These are phyloP conservation scores for Morpho helenor DNA, from an alignment of 2,888 invertebrate species.

Conservation along the genomic window DNA sequence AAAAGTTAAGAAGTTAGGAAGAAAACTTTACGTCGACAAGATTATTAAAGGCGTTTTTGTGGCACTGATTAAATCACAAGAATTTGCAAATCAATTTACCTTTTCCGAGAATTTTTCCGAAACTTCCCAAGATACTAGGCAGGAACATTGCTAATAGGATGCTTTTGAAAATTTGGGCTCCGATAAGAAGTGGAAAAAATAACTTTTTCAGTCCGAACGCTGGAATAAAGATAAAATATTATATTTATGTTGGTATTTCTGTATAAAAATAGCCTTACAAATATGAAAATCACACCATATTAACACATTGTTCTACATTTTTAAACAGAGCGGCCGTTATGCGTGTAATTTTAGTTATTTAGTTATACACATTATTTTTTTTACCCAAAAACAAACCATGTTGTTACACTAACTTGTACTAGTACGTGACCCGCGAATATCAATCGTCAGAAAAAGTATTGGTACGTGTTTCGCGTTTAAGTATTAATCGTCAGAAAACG, in stretches of 20 bases:
- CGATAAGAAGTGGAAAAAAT: conserved; percentile 89
- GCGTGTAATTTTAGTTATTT: too few species aligned
- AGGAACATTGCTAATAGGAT: conserved; percentile 90
- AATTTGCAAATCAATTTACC: conserved; percentile 64
- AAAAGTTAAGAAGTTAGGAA: conserved; percentile 12
- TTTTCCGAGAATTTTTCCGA: conserved; percentile 91
- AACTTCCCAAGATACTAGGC: conserved; percentile 89
- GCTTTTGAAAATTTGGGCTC: conserved; percentile 90
- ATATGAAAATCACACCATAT: too few species aligned
- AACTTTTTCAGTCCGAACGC: conserved; percentile 90
- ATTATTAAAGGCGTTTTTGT: conserved; percentile 3
- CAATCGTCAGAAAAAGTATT: too few species aligned
- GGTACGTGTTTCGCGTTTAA: too few species aligned
- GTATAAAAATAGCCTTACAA: too few species aligned
- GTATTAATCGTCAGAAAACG: too few species aligned
- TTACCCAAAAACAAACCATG: too few species aligned
- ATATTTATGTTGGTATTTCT: not conserved
- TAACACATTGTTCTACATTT: too few species aligned
- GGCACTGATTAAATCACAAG: conserved; percentile 23
- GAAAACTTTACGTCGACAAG: conserved; percentile 10
- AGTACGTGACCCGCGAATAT: too few species aligned
- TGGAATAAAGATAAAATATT: conserved; percentile 62
- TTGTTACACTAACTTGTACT: too few species aligned
- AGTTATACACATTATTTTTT: too few species aligned
- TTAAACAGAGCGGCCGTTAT: too few species aligned